Evolutionary conservation across 2,113 vertebrate species (phyloP).

Genomic region (Rhinoderma darwinii): DNA sequence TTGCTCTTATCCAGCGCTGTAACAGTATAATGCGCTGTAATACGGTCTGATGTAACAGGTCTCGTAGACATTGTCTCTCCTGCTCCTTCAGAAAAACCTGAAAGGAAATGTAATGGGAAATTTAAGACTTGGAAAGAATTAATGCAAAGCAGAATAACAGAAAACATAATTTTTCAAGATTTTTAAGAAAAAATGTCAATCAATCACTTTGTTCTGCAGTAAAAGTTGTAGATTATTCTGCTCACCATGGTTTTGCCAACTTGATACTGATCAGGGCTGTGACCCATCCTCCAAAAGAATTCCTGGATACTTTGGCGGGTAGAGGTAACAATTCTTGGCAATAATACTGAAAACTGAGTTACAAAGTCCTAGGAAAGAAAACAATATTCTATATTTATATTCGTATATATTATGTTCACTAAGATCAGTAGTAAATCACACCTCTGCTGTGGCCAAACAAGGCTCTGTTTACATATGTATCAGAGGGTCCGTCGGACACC

Average conservation of each 20-base stretch:
- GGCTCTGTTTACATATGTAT: no score
- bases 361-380: constrained; percentile 84
- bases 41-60: constrained; percentile 88
- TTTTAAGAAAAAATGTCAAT: neutral
- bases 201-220: neutral
- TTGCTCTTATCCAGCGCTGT: constrained; percentile 84
- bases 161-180: neutral
- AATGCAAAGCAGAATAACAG: neutral
- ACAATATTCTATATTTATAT: neutral
- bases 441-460: neutral
- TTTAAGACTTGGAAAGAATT: neutral
- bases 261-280: constrained; percentile 86
- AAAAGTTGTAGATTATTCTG: neutral
- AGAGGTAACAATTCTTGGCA: constrained; percentile 79
- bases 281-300: constrained; percentile 83
- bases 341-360: constrained; percentile 88
- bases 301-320: constrained; percentile 82
- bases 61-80: constrained; percentile 86
- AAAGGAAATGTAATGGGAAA: neutral
- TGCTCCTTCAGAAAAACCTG: constrained; percentile 93
- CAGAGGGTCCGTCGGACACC: no score
- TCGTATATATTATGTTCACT: neutral
- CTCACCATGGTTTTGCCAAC: constrained; percentile 94
- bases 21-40: constrained; percentile 82
- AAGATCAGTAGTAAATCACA: neutral